phyloP scores from a whole-genome alignment of 2,888 invertebrate species.

The Dimorphilus gyrociliatus region DNA sequence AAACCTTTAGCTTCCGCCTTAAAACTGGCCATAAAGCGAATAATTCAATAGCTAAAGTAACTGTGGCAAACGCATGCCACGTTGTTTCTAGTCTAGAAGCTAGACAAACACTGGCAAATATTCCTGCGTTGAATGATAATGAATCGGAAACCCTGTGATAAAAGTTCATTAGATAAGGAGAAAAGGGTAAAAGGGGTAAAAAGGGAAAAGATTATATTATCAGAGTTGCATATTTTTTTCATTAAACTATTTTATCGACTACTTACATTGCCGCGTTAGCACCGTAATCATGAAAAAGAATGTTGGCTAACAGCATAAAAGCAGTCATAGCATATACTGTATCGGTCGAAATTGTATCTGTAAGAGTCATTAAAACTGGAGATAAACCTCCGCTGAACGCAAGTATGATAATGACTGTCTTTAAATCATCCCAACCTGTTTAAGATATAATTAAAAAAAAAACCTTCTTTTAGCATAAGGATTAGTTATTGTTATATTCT shows the following conservation, averaged over 20 bases:
- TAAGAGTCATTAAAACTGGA: slow-evolving; percentile 77
- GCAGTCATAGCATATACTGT: slow-evolving; percentile 86
- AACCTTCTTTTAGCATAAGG: background rate
- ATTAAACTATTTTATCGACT: background rate
- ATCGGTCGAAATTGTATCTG: slow-evolving; percentile 89
- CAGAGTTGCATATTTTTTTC: slow-evolving; percentile 1
- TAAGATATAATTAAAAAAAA: background rate
- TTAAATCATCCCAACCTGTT: slow-evolving; percentile 45
- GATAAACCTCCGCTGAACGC: slow-evolving; percentile 74
- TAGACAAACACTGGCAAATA: slow-evolving; percentile 84
- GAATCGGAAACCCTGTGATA: slow-evolving; percentile 62
- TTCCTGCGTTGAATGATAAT: slow-evolving; percentile 77
- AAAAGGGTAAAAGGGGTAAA: background rate
- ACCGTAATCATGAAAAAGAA: slow-evolving; percentile 83
- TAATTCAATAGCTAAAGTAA: slow-evolving; percentile 70
- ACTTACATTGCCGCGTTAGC: slow-evolving; percentile 52
- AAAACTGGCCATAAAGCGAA: slow-evolving; percentile 77
- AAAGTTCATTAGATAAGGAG: background rate
- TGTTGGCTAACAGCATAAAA: slow-evolving; percentile 66
- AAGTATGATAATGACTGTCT: slow-evolving; percentile 60
- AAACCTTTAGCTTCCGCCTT: slow-evolving; percentile 46
- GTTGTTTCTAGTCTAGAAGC: slow-evolving; percentile 74
- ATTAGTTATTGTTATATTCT: background rate
- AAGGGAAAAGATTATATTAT: no score
- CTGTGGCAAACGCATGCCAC: slow-evolving; percentile 59